Evolutionary conservation across 1,140 invertebrate genomes (phyloP).

Genomic region (Rhizoglyphus robini): DNA sequence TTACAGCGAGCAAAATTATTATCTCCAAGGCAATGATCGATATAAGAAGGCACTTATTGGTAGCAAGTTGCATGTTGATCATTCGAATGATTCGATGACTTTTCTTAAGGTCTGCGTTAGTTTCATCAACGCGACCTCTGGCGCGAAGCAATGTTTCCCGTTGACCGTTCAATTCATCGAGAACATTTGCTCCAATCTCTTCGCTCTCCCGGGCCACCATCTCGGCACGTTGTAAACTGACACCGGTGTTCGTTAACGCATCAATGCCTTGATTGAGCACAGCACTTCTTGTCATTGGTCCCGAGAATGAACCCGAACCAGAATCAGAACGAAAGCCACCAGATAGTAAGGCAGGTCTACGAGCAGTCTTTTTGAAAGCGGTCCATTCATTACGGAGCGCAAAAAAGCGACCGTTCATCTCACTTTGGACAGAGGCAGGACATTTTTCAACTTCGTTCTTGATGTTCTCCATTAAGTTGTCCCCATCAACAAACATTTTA

Average conservation of each 20-base stretch:
- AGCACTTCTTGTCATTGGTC: background rate
- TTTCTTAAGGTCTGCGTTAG: constrained; percentile 45
- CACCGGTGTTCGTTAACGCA: constrained; percentile 46
- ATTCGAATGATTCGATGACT: constrained; percentile 44
- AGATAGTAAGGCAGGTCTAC: background rate
- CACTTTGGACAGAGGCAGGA: constrained; percentile 8
- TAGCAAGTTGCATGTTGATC: constrained; percentile 47
- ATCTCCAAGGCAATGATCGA: constrained; percentile 51
- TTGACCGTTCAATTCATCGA: constrained; percentile 48
- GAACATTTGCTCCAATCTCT: constrained; percentile 55
- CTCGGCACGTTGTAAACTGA: constrained; percentile 52
- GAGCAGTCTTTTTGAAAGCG: constrained; percentile 4
- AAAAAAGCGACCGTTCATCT: constrained; percentile 12
- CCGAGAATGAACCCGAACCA: background rate
- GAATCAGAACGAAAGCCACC: background rate
- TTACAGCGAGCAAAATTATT: constrained; percentile 41
- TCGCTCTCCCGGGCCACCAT: constrained; percentile 61
- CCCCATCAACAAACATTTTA: constrained; percentile 18
- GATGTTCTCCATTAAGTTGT: constrained; percentile 8
- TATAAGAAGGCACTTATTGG: constrained; percentile 51
- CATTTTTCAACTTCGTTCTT: constrained; percentile 8
- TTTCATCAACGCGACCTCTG: constrained; percentile 43
- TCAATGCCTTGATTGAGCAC: constrained; percentile 39
- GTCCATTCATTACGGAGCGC: constrained; percentile 13
- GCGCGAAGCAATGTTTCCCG: constrained; percentile 47